Conservation (phyloP, 2,113 vertebrate genomes). For the Saccopteryx leptura region DNA sequence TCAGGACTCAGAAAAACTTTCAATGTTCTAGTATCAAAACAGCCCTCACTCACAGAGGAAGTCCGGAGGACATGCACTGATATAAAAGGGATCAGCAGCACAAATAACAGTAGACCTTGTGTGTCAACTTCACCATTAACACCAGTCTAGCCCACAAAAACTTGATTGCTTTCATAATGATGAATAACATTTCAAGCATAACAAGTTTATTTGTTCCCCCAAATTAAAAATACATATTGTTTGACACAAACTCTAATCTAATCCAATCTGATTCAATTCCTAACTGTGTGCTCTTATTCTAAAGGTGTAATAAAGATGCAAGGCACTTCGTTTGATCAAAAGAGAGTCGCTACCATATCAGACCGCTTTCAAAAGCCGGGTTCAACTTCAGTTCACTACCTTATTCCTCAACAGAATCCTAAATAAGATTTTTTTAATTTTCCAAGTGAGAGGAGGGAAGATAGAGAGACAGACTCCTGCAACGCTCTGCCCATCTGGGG, state of each 20-base stretch:
- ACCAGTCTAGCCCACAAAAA: background rate
- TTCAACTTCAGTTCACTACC: background rate
- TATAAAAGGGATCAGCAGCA: background rate
- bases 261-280: background rate
- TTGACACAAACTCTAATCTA: background rate
- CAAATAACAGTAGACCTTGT: background rate
- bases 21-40: background rate
- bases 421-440: background rate
- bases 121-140: background rate
- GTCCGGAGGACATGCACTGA: background rate
- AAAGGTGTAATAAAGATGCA: background rate
- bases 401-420: background rate
- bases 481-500: no score
- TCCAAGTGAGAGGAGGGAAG: no score
- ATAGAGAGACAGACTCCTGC: no score
- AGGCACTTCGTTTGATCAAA: background rate
- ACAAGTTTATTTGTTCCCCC: background rate
- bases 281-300: background rate
- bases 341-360: background rate
- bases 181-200: background rate
- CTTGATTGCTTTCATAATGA: conserved; percentile 4
- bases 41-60: background rate
- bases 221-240: conserved; percentile 21
- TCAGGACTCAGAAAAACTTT: no score
- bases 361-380: background rate